Conservation (phyloP, 1,140 invertebrate genomes). For the Dreissena rostriformis region DNA sequence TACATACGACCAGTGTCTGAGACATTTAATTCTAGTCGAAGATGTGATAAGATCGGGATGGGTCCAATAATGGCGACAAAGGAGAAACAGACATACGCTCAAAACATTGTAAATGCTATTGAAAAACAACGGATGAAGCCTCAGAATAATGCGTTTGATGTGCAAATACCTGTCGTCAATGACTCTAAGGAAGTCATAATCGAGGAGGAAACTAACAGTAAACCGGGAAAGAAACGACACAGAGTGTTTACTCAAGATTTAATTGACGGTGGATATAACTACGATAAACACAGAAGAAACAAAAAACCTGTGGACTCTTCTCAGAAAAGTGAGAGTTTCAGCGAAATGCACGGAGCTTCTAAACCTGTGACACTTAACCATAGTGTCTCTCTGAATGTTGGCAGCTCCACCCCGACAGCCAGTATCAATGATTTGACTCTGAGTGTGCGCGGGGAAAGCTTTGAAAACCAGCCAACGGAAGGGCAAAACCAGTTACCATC, state of each 20-base stretch:
- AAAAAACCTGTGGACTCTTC: background rate
- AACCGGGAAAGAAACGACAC: constrained; percentile 29
- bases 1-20: constrained; percentile 28
- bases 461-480: background rate
- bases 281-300: constrained; percentile 48
- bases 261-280: constrained; percentile 43
- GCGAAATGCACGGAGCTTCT: background rate
- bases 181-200: constrained; percentile 10
- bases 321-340: background rate
- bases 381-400: background rate
- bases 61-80: constrained; percentile 40
- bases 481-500: background rate
- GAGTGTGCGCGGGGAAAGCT: constrained; percentile 15
- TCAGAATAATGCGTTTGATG: constrained; percentile 24
- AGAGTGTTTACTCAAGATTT: constrained; percentile 47
- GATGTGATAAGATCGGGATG: constrained; percentile 46
- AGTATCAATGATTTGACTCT: constrained; percentile 32
- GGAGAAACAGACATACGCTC: constrained; percentile 35
- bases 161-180: background rate
- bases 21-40: constrained; percentile 1
- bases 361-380: background rate
- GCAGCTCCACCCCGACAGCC: background rate
- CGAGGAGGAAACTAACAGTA: constrained; percentile 14
- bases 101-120: constrained; percentile 39
- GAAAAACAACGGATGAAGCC: constrained; percentile 20